A percentile compares a stretch with the other conserved stretches of the same genome.
phyloP scores from a whole-genome alignment of 2,888 invertebrate genomes.

The Leptopilina drosophilae region DNA sequence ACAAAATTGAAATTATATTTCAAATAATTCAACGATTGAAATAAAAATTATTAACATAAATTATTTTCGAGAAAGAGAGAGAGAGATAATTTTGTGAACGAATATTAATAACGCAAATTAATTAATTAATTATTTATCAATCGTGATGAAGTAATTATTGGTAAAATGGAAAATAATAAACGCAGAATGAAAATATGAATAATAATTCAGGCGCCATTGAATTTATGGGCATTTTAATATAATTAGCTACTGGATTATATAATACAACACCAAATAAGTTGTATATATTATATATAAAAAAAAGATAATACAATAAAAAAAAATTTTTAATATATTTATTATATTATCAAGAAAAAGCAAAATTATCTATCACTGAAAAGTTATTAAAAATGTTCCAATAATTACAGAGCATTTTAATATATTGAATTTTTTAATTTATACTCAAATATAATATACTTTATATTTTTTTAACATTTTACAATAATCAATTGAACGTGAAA shows the following conservation, averaged over 20 bases:
- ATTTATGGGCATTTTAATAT: conserved; percentile 73
- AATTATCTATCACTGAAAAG: conserved; percentile 46
- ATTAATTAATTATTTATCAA: no score
- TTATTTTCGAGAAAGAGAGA: no score
- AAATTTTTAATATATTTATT: conserved; percentile 60
- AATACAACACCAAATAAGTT: conserved; percentile 74
- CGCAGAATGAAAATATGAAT: not conserved
- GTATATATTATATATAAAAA: conserved; percentile 64
- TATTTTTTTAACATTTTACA: no score
- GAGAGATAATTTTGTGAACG: no score
- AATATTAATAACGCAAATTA: no score
- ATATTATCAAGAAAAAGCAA: conserved; percentile 58
- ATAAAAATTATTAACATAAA: no score
- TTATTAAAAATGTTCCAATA: conserved; percentile 7
- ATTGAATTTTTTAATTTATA: no score
- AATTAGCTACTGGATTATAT: conserved; percentile 61
- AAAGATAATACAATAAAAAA: conserved; percentile 62
- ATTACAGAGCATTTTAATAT: conserved; percentile 37
- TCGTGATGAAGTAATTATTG: no score
- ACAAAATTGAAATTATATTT: not conserved
- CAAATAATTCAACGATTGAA: no score
- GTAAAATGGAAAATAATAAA: not conserved
- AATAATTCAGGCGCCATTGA: conserved; percentile 66
- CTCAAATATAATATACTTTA: no score
- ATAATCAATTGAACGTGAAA: no score